Evolutionary conservation across 2,797 vertebrate genomes (phyloP), one percentile per base, ranked within the genome.

Genomic region (Synaphobranchus kaupii): DNA sequence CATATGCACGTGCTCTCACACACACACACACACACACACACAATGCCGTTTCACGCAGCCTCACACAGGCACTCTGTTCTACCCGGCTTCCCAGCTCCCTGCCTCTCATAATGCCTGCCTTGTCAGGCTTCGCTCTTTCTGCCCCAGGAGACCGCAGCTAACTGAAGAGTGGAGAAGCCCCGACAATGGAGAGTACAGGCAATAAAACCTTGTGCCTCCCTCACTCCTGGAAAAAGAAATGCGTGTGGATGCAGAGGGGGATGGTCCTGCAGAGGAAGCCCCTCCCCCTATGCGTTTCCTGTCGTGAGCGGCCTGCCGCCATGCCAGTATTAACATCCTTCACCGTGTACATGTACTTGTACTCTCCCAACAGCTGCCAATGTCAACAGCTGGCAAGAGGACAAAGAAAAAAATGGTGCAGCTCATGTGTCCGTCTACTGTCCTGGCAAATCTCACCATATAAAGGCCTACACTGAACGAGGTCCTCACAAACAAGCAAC

Each of bases 51-150:
- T 76, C 78, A 85, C 25, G 52, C 78, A 39, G 71, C 28, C 81
- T 76, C 78, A 60, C 84, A 63, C 50, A 78, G 84, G 85, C 71
- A 83, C 78, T 86, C 89, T 87, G 89, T 89, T 87, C 83, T 84
- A 48, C 87, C 83, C 83, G 28, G 78, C 31, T 84, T 89, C 88
- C 84, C 86, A 85, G 90, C 90, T 91, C 86, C 66, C 88, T 34
- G 85, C 83, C 89, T 73, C 91, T 90, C 66, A 94, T 93, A 95
- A 96, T 93, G 93, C 92, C 48, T 83, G 89, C 94, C 91, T 95
- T 95, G 94, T 91, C 80, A 3, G 78, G 54, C 63, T 17, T 39
- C 63, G n/a, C 83, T 52, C 60, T 89, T 84, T 86, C 88, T 84
- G 89, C 90, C 93, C 87, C 88, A 90, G 90, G 86, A 88, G 2